Base-by-base conservation (phyloP, 2,113 vertebrate genomes). In the Hippoglossus stenolepis region DNA sequence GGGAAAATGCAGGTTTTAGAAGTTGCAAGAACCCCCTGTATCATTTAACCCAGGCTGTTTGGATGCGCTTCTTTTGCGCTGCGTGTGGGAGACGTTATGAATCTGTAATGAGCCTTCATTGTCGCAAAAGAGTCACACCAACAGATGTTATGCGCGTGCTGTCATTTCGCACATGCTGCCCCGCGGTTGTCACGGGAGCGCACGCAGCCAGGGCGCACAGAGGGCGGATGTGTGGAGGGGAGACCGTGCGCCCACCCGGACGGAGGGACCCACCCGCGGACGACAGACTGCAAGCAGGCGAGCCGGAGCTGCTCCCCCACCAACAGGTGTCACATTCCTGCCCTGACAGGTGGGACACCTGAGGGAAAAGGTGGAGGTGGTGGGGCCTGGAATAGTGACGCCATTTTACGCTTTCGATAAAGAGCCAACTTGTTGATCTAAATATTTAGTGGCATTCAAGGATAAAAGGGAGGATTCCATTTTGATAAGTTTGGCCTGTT, bases 91-190 rank as follows among this genome's bases (percentile, higher is more conserved):
- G 88, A 94, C 93, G 93, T 94, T 94, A 93, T 95, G 94, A 93
- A 95, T 95, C 81, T 49, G 93, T 96, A 96, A 96, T 94, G 92
- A 93, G 93, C 65, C 67, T 49, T 91, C 85, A 92, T 95, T 95
- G 95, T 95, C 91, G 90, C 7, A 15, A n/a, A 84, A 21, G 77
- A 78, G 82, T 58, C 73, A 40, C 77, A 81, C n/a, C 31, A 93
- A 89, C 96, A 96, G 95, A 95, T 95, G 95, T 93, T 82, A 77
- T 82, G 87, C 90, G 93, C 90, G 80, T 89, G 93, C 91, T 87
- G 90, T 89, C 87, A 91, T 88, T 80, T 85, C 91, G 89, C 90
- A 92, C 89, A 53, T 90, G 77, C 85, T 85, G 85, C 81, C 67
- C 65, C 47, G 80, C 57, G 82, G 85, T 82, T 83, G 90, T 85